Percentiles rank a stretch among this genome's conserved stretches.
These are phyloP conservation scores for Apodemia zela DNA, from an alignment of 2,888 invertebrate genomes.

Conservation along the genomic window DNA sequence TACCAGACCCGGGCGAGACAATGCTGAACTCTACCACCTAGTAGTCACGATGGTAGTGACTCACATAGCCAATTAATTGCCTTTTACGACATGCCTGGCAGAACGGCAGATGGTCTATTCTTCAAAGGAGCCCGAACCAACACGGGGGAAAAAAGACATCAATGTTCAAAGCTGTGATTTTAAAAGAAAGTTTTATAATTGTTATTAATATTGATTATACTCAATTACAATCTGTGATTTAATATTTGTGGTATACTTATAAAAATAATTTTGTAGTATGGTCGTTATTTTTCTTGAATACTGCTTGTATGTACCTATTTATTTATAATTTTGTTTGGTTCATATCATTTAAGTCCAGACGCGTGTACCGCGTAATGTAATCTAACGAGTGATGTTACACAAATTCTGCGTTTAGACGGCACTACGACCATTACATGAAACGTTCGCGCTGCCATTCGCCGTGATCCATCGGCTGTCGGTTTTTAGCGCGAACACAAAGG, in stretches of 20 bases:
- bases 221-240: not conserved
- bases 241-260: not conserved
- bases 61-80: no score
- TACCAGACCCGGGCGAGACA: no score
- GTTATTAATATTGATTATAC: not conserved
- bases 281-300: no score
- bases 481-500: not conserved
- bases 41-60: no score
- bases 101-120: no score
- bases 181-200: not conserved
- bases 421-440: not conserved
- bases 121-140: no score
- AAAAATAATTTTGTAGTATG: not conserved
- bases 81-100: no score
- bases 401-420: not conserved
- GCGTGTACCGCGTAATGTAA: not conserved
- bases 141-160: no score
- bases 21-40: no score
- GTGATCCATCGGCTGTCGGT: constrained; percentile 4
- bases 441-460: not conserved
- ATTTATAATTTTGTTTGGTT: no score
- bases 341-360: no score
- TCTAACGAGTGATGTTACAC: not conserved
- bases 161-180: not conserved
- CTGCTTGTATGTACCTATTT: no score